Evolutionary conservation across 2,797 vertebrate genomes (phyloP), one percentile per base, ranked within the genome.

Genomic region (Anas georgica): DNA sequence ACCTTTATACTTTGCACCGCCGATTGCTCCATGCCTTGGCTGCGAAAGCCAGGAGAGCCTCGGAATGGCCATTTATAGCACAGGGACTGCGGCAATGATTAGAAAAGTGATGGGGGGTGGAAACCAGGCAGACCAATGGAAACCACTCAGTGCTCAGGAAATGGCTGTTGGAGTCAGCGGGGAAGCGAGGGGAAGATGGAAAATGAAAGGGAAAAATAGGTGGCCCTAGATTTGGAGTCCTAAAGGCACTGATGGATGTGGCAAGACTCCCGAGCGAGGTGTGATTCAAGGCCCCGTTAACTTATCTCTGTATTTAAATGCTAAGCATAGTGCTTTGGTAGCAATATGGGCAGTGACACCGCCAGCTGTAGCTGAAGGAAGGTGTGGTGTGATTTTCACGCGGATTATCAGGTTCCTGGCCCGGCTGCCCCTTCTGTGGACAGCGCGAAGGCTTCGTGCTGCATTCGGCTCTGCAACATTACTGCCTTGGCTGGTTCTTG

Each of bases 1-100:
- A 97, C 95, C 97, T 97, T 97, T 96, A 95, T 86, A 81, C 96
- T 96, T 82, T 81, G 88, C 96, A 8, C 87, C 54, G 3, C 46
- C 16, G 87, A 88, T 95, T 96, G 95, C 95, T 64, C 83, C 94
- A 95, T 76, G 56, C 23, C 88, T 83, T 54, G 97, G 86, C 80
- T 8, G 62, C 3, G 75, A 63, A 76, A 86, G 7, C 69, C 68
- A 17, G n/a, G 28, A 9, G 58, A 81, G 77, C 29, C 88, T 64
- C 48, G 2, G 39, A 13, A 1, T 7, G 55, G 90, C 76, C 80
- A 10, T 64, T 94, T 91, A 68, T 86, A 94, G 96, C 18, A 0
- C 73, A 6, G 78, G 63, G 39, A 29, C n/a, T 25, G 58, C 37
- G 7, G 72, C 1, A 5, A 7, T 0, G 26, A 7, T 6, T 12